Base-by-base conservation (phyloP, 2,797 vertebrate species). In the Danio tinwini region DNA sequence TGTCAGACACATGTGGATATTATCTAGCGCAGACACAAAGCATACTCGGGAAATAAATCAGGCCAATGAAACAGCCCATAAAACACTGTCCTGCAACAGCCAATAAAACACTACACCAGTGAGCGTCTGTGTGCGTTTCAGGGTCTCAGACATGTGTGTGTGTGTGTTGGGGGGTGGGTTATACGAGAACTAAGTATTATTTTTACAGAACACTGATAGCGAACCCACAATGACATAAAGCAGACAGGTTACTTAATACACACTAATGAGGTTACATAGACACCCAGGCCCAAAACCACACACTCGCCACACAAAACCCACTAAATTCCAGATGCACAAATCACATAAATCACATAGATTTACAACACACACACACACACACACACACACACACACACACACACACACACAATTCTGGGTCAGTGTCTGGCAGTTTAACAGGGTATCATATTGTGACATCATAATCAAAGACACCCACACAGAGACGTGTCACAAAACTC, bases 61-160 rank as follows among this genome's bases (percentile, higher is more conserved):
- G 91, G 87, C 91, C 91, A 92, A 90, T 92, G 90, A 92, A 93
- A 93, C 91, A 92, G 93, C 91, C 91, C 91, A 91, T 94, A 93
- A 94, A 93, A 93, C 87, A 87, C 90, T 90, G 90, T 90, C 90
- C 90, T 92, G 90, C 91, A 92, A 91, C 89, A 86, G 88, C 84
- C 89, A 89, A 90, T 93, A 92, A 92, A 90, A 90, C 88, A 88
- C 83, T 88, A 87, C 78, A 88, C 88, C 88, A 90, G 92, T 47
- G 45, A 71, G 63, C 62, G 55, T 78, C 21, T 69, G 59, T 67
- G 55, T 67, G 72, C 44, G 73, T 76, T 53, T 82, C 29, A 53
- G 70, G 39, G 67, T 50, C 21, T 81, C 74, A 63, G 59, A 64
- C 61, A 2, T 49, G 6, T 9, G n/a, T 40, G 72, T 59, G 6